Conservation (phyloP, 2,888 invertebrate species). For the Parascotia fuliginaria region DNA sequence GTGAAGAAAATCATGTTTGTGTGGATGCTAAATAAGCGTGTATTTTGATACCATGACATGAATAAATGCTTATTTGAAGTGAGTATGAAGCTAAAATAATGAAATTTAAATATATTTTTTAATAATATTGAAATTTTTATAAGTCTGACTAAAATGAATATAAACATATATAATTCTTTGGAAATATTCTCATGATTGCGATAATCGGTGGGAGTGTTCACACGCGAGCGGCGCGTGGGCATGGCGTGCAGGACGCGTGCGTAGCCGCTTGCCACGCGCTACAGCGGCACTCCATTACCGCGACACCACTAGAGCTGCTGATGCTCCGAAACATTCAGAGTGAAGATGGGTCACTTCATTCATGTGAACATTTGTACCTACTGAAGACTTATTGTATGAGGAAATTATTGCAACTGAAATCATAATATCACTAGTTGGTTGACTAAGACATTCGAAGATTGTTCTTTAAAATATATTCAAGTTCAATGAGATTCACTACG, state of each 20-base stretch:
- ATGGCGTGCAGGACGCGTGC: constrained; percentile 45
- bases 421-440: too few species aligned
- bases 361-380: constrained; percentile 16
- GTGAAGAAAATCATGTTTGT: constrained; percentile 39
- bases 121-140: too few species aligned
- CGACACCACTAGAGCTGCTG: constrained; percentile 59
- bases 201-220: constrained; percentile 81
- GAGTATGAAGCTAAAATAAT: constrained; percentile 8
- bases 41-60: constrained; percentile 28
- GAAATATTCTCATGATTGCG: constrained; percentile 67
- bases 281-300: constrained; percentile 76
- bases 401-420: background rate
- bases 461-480: too few species aligned
- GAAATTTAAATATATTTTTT: too few species aligned
- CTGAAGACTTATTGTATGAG: background rate
- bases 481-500: too few species aligned
- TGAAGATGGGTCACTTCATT: constrained; percentile 15
- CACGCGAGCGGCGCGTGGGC: constrained; percentile 52
- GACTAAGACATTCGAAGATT: too few species aligned
- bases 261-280: constrained; percentile 51
- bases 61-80: constrained; percentile 15
- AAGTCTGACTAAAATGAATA: constrained; percentile 12
- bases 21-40: constrained; percentile 10
- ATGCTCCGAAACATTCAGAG: constrained; percentile 56
- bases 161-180: constrained; percentile 23